Conservation (phyloP, 2,888 invertebrate species). For the Ctenicera cuprea region DNA sequence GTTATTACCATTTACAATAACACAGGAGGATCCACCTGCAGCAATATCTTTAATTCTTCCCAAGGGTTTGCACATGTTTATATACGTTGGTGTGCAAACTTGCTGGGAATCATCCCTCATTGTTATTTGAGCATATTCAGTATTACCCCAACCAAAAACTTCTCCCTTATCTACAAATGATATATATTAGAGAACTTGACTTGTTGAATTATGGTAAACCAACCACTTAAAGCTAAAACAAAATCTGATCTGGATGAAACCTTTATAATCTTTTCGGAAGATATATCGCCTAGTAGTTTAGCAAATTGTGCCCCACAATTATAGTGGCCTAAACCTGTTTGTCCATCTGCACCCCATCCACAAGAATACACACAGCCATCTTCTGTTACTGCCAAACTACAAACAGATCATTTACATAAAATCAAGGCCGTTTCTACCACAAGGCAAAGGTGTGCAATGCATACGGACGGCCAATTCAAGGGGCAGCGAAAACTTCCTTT, state of each 20-base stretch:
- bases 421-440: no score
- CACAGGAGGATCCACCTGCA: slow-evolving; percentile 90
- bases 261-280: slow-evolving; percentile 87
- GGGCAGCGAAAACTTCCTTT: no score
- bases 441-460: no score
- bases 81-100: slow-evolving; percentile 81
- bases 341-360: slow-evolving; percentile 97
- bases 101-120: slow-evolving; percentile 78
- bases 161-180: slow-evolving; percentile 85
- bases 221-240: slow-evolving; percentile 90
- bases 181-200: slow-evolving; percentile 31
- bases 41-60: slow-evolving; percentile 89
- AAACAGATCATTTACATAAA: slow-evolving; percentile 66
- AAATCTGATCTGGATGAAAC: slow-evolving; percentile 89
- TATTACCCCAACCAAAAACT: slow-evolving; percentile 98
- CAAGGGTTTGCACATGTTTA: slow-evolving; percentile 78
- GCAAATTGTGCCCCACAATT: slow-evolving; percentile 77
- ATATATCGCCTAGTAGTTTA: slow-evolving; percentile 86
- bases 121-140: slow-evolving; percentile 92
- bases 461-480: no score
- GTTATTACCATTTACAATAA: slow-evolving; percentile 86
- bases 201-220: slow-evolving; percentile 20
- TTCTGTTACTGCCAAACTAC: slow-evolving; percentile 85
- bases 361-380: slow-evolving; percentile 89
- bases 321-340: slow-evolving; percentile 88